Conservation (phyloP, 2,888 invertebrate genomes). For the Hydroisotoma schaefferi region DNA sequence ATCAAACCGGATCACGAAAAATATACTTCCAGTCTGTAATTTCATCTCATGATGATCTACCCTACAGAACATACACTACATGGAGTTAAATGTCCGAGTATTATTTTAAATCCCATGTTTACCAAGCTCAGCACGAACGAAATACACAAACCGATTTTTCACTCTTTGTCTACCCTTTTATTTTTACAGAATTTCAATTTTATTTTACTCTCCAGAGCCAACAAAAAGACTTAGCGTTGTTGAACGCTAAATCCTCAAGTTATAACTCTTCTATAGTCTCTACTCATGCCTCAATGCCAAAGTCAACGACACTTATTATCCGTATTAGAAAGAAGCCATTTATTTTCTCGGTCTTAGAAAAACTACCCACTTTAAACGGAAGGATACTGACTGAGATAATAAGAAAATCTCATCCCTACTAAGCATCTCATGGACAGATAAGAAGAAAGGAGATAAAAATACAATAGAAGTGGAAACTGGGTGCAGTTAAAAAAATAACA, state of each 20-base stretch:
- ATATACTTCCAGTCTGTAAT: no score
- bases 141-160: slow-evolving; percentile 1
- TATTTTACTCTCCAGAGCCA: not conserved
- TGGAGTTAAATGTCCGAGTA: no score
- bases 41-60: no score
- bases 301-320: slow-evolving; percentile 1
- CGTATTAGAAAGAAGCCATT: slow-evolving; percentile 3
- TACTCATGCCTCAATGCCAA: slow-evolving; percentile 1
- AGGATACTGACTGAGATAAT: slow-evolving; percentile 4
- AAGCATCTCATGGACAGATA: not conserved
- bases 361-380: slow-evolving; percentile 9
- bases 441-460: slow-evolving; percentile 7
- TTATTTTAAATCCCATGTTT: not conserved
- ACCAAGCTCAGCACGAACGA: not conserved
- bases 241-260: no score
- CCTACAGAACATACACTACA: no score
- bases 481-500: slow-evolving; percentile 14
- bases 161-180: not conserved
- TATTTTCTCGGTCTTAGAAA: not conserved
- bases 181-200: slow-evolving; percentile 5
- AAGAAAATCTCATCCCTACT: not conserved
- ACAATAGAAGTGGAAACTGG: slow-evolving; percentile 14
- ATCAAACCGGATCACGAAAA: no score
- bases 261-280: no score
- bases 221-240: no score